Conservation (phyloP, 30 jellyfish, hydroid and myxozoan genomes). For the Nemopilema nomurai region DNA sequence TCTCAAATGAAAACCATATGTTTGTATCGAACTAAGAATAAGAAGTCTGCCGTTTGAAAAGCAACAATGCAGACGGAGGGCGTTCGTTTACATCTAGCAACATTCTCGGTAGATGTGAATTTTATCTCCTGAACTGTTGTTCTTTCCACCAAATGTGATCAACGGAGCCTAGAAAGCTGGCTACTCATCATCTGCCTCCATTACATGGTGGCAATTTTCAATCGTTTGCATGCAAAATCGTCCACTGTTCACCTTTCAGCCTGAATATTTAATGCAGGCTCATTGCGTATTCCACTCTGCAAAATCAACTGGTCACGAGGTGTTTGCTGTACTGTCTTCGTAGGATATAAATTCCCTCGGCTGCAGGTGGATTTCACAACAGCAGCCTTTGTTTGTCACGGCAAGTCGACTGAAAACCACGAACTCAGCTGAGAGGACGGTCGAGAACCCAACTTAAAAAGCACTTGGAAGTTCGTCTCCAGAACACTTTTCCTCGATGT, state of each 20-base stretch:
- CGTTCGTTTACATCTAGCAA: no score
- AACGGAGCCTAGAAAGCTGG: not conserved
- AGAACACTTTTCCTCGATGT: constrained; percentile 3
- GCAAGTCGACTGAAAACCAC: constrained; percentile 24
- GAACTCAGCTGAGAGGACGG: not conserved
- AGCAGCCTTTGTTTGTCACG: constrained; percentile 21
- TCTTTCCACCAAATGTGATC: not conserved
- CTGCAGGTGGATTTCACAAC: constrained; percentile 52
- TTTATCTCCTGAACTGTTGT: not conserved
- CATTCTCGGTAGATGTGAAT: no score
- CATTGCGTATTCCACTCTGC: constrained; percentile 30
- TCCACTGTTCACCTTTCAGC: constrained; percentile 26
- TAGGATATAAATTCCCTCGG: constrained; percentile 25
- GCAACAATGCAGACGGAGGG: no score
- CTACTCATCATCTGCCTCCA: not conserved
- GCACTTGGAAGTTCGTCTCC: not conserved
- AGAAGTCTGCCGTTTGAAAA: no score
- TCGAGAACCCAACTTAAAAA: not conserved
- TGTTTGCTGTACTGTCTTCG: not conserved
- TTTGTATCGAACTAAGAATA: no score
- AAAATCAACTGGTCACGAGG: constrained; percentile 30
- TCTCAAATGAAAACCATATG: no score
- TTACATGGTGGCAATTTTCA: not conserved
- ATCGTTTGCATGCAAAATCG: not conserved
- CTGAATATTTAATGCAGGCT: constrained; percentile 4